A percentile compares a stretch with the other conserved stretches of the same genome.
Conservation (phyloP, 2,888 invertebrate species). For the Serrognathus titanus region DNA sequence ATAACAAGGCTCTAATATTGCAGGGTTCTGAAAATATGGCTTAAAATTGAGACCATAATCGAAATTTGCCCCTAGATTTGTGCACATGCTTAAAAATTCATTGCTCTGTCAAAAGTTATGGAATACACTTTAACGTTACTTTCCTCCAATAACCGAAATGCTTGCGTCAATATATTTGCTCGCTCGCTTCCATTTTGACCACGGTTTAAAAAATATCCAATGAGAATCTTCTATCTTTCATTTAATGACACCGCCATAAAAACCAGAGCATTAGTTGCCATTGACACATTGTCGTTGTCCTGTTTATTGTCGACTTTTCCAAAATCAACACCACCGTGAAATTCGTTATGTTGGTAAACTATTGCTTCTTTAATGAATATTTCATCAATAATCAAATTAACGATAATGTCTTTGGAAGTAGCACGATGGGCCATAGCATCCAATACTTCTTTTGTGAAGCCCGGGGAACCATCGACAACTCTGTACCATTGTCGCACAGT, state of each 20-base stretch:
- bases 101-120: constrained; percentile 29
- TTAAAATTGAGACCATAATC: constrained; percentile 7
- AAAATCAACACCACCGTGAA: constrained; percentile 25
- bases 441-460: constrained; percentile 3
- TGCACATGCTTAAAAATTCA: constrained; percentile 21
- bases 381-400: constrained; percentile 29
- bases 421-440: constrained; percentile 24
- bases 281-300: constrained; percentile 14
- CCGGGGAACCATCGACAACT: constrained; percentile 5
- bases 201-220: constrained; percentile 29
- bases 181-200: constrained; percentile 13
- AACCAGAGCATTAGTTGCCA: constrained; percentile 30
- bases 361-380: constrained; percentile 8
- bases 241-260: constrained; percentile 29
- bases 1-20: constrained; percentile 20
- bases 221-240: constrained; percentile 28
- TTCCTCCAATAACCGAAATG: constrained; percentile 22
- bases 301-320: constrained; percentile 14
- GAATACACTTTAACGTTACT: constrained; percentile 22
- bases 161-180: constrained; percentile 22
- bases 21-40: constrained; percentile 27
- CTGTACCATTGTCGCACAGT: constrained; percentile 4
- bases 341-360: constrained; percentile 4
- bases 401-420: neutral
- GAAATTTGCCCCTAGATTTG: constrained; percentile 7